Percentiles rank a stretch among this genome's conserved stretches.
Evolutionary conservation across 2,888 invertebrate species (phyloP).

Genomic region (Pachymerium ferrugineum): DNA sequence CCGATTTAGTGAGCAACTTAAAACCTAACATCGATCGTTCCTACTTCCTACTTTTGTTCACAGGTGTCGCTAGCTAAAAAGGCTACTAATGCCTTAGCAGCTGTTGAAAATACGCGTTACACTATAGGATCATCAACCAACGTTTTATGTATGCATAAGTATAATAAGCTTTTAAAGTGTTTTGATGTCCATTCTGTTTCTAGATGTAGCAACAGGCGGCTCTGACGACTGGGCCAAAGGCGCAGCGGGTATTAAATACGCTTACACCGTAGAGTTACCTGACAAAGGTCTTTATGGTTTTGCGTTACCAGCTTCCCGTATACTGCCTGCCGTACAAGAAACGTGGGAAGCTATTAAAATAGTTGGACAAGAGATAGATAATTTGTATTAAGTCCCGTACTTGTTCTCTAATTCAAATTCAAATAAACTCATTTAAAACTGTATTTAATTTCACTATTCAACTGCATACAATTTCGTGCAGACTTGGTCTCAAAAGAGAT

Average conservation of each 20-base stretch:
- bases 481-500: background rate
- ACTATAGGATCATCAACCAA: constrained; percentile 53
- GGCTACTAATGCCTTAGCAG: constrained; percentile 58
- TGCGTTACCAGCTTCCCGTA: constrained; percentile 67
- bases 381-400: background rate
- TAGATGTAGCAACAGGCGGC: constrained; percentile 57
- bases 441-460: background rate
- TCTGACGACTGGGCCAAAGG: constrained; percentile 76
- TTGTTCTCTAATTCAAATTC: background rate
- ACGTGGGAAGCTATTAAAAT: constrained; percentile 71
- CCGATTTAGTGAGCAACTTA: constrained; percentile 39
- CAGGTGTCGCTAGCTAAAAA: constrained; percentile 56
- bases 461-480: background rate
- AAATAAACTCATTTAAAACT: background rate
- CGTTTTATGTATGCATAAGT: constrained; percentile 42
- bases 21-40: constrained; percentile 33
- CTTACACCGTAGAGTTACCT: constrained; percentile 69
- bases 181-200: background rate
- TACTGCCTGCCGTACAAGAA: constrained; percentile 67
- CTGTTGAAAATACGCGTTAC: constrained; percentile 61
- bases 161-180: too few relatives aligned
- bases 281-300: constrained; percentile 69
- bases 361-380: constrained; percentile 49
- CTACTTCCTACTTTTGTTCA: constrained; percentile 40
- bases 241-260: constrained; percentile 63